phyloP scores from a whole-genome alignment of 2,113 vertebrate species.

The Pogona vitticeps region DNA sequence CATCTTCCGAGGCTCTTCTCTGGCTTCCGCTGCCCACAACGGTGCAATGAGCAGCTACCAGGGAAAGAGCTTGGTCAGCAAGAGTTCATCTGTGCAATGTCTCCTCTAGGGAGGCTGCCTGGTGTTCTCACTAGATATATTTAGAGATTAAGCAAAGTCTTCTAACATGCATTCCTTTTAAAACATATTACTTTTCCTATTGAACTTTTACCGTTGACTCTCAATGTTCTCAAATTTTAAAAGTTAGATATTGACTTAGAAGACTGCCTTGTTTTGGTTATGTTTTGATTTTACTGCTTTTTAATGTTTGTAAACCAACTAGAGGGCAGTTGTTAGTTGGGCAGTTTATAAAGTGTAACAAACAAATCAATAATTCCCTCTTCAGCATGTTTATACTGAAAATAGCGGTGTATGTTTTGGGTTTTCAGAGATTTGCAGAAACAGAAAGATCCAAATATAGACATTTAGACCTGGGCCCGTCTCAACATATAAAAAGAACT shows the following conservation, averaged over 20 bases:
- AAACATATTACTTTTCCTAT: background rate
- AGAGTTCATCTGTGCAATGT: too few relatives aligned
- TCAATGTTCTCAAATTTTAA: background rate
- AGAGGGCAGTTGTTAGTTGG: too few relatives aligned
- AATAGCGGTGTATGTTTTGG: background rate
- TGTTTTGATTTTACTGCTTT: too few relatives aligned
- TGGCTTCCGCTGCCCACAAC: background rate
- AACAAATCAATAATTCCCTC: background rate
- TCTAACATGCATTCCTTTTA: too few relatives aligned
- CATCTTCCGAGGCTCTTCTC: background rate
- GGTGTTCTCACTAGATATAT: too few relatives aligned
- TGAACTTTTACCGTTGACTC: background rate
- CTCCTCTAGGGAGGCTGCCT: too few relatives aligned
- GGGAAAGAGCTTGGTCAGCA: too few relatives aligned
- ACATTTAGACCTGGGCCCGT: background rate
- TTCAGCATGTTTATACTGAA: slow-evolving; percentile 18
- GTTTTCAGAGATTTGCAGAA: background rate
- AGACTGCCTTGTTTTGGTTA: too few relatives aligned
- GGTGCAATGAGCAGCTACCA: background rate
- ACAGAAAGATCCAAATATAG: background rate
- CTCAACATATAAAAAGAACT: background rate
- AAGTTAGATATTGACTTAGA: background rate
- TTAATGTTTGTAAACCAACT: too few relatives aligned
- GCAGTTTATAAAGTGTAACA: background rate
- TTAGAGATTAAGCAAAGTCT: too few relatives aligned